Evolutionary conservation across 2,797 vertebrate species (phyloP).

Genomic region (Pelodytes ibericus): DNA sequence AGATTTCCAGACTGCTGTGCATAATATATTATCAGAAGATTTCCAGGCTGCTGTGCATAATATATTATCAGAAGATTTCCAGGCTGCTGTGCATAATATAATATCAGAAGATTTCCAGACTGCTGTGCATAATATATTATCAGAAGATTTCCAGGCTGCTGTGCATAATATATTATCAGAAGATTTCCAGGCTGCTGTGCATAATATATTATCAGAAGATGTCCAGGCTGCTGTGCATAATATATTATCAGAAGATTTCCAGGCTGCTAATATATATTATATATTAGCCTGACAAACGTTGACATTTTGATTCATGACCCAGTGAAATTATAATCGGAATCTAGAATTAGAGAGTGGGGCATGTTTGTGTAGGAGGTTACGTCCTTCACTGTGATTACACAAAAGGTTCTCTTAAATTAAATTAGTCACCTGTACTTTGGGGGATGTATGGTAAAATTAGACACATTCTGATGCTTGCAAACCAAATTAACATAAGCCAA

Average conservation of each 20-base stretch:
- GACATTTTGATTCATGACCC: slow-evolving; percentile 4
- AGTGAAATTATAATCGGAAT: background rate
- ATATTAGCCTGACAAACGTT: background rate
- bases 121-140: too few relatives aligned
- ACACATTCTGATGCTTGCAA: background rate
- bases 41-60: too few relatives aligned
- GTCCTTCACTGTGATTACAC: background rate
- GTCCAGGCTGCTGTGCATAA: too few relatives aligned
- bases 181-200: too few relatives aligned
- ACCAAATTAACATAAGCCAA: background rate
- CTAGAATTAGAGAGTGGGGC: background rate
- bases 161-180: too few relatives aligned
- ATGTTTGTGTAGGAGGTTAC: background rate
- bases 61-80: too few relatives aligned
- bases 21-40: too few relatives aligned
- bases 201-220: too few relatives aligned
- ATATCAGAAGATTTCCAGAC: too few relatives aligned
- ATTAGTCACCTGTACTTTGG: background rate
- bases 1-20: too few relatives aligned
- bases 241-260: background rate
- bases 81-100: too few relatives aligned
- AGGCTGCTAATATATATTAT: background rate
- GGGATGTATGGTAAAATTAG: background rate
- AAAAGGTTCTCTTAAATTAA: background rate
- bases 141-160: too few relatives aligned